Evolutionary conservation across 23 tunicate genomes (phyloP), one percentile per base, ranked within the genome.

Genomic region (Trididemnum clinides): DNA sequence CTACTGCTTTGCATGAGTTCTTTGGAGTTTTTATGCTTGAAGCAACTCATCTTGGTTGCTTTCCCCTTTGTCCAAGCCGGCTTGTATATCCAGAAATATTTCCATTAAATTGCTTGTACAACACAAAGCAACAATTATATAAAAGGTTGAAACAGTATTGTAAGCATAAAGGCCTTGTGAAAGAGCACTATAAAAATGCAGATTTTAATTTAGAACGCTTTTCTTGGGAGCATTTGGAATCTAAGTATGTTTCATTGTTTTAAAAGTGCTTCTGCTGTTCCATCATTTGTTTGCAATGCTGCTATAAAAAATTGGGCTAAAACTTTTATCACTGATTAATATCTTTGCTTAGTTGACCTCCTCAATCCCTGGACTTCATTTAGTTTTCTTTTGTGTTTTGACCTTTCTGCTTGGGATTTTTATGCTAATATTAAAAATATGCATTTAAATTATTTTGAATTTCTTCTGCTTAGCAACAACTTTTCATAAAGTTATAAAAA

Each of bases 1-100:
- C 98, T 0, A 95, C 98, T 1, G 98, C 98, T 1, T 49, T 54
- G 27, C 98, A 95, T 83, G 98, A 95, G 50, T 95, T 95, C 64
- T 90, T 95, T 86, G 98, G 98, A 26, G 98, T 95, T 1, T 78
- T 95, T 1, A 90, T 95, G 95, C 10, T 95, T 51, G 98, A 95
- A 63, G 95, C 97, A 21, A 85, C 62, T 7, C 32, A 10, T 31
- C 35, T 73, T 7, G 92, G 95, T n/a, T 95, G 96, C 62, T 90
- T 72, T 62, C 98, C 98, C 0, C 62, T 95, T 20, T 90, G 95
- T 65, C 98, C 98, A 2, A 95, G 90, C 78, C 50, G 88, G 22
- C 87, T 95, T 23, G 54, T 72, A 21, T 95, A 95, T 44, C 98
- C 98, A 49, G 98, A 95, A 78, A 70, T 95, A 0, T 95, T 87